Percentiles rank a stretch among this genome's conserved stretches.
Evolutionary conservation across 2,113 vertebrate species (phyloP).

Genomic region (Budorcas taxicolor): DNA sequence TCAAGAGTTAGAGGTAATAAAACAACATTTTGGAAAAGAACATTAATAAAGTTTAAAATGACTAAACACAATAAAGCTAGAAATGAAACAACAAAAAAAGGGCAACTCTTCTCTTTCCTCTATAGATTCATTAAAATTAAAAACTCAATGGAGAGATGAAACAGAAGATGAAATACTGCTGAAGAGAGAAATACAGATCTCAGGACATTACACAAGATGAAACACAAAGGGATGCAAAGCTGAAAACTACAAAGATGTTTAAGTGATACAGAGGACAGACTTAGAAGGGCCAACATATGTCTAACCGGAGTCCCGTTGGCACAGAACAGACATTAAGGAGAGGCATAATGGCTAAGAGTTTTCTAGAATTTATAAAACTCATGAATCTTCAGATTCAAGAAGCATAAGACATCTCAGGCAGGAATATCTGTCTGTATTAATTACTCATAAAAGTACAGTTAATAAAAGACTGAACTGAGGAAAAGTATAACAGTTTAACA

Average conservation of each 20-base stretch:
- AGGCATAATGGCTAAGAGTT: neutral
- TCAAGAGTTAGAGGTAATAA: neutral
- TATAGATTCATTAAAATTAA: neutral
- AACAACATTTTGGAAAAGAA: neutral
- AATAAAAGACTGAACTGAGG: neutral
- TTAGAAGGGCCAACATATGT: neutral
- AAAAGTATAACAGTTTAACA: neutral
- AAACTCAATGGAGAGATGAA: neutral
- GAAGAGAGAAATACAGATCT: neutral
- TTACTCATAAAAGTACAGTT: conserved; percentile 37
- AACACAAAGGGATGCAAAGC: neutral
- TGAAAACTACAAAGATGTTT: neutral
- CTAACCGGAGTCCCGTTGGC: neutral
- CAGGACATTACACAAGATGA: neutral
- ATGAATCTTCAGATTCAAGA: neutral
- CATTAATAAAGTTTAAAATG: neutral
- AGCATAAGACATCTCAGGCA: neutral
- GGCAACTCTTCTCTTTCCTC: neutral
- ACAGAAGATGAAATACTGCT: neutral
- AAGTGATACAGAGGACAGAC: neutral
- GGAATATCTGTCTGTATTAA: conserved; percentile 2
- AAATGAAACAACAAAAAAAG: neutral
- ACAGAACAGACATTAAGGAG: neutral
- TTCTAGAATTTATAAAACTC: conserved; percentile 7
- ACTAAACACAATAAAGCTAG: neutral